phyloP scores from a whole-genome alignment of 1,140 invertebrate genomes.

The Procambarus virginalis region DNA sequence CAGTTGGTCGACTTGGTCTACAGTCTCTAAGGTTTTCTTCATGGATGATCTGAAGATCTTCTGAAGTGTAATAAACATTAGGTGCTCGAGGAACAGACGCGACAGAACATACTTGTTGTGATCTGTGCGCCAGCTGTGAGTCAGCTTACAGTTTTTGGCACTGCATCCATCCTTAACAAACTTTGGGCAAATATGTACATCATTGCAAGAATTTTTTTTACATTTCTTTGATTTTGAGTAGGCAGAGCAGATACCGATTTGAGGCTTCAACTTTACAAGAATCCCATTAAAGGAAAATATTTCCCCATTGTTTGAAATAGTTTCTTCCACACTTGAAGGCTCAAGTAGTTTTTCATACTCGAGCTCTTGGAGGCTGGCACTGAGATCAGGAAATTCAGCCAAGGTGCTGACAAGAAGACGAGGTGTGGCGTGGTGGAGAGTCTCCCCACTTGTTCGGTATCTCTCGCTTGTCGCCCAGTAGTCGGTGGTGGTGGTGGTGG shows the following conservation, averaged over 20 bases:
- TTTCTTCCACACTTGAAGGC: background rate
- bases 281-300: background rate
- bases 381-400: background rate
- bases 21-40: background rate
- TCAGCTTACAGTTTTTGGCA: slow-evolving; percentile 20
- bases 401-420: background rate
- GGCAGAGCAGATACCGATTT: background rate
- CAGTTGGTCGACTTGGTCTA: background rate
- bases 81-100: slow-evolving; percentile 14
- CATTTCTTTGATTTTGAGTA: slow-evolving; percentile 6
- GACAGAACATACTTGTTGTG: slow-evolving; percentile 29
- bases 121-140: slow-evolving; percentile 46
- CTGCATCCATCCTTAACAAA: slow-evolving; percentile 1
- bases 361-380: slow-evolving; percentile 6
- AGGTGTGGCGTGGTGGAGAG: background rate
- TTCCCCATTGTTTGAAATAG: background rate
- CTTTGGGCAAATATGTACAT: slow-evolving; percentile 45
- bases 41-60: background rate
- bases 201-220: background rate
- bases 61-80: background rate
- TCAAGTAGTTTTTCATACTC: background rate
- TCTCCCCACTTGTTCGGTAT: no score
- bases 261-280: background rate
- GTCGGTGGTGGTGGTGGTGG: background rate
- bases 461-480: background rate